Evolutionary conservation across 2,888 invertebrate genomes (phyloP), one percentile per base, ranked within the genome.

Genomic region (Emmelina monodactyla): DNA sequence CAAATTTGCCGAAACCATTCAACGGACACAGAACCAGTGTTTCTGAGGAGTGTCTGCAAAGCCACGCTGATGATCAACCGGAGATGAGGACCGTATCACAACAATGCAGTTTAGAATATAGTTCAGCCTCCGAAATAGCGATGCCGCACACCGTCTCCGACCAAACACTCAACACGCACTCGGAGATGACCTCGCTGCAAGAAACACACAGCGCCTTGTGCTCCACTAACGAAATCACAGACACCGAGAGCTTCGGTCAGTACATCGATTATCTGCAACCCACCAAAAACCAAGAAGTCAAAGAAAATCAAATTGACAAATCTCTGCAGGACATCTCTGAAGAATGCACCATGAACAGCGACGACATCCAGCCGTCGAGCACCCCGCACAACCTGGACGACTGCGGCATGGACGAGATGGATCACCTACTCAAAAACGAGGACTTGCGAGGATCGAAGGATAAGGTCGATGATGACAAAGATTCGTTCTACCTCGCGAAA

Each of bases 81-180:
- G 78, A 78, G 42, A 82, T 87, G 80, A 69, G 86, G 14, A 87
- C 86, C 0, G 85, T 88, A 16, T 88, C 88, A 0, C 88, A 88
- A 46, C 88, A 88, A 44, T 88, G 88, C 47, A 88, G 87, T 38
- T 63, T 88, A 31, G 88, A 88, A 50, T 88, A 87, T 49, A 86
- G 85, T 42, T 87, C 88, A 0, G 83, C 84, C 0, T 81, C 82
- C 1, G 79, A 81, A 57, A 75, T 73, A 43, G 82, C 81, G 0
- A 67, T 82, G 58, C 82, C 82, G 0, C 71, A 80, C 42, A 76
- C 81, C 0, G 79, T 73, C 41, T 82, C 82, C 0, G 82, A 82
- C 28, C 79, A 78, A 53, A 80, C 79, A 0, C 41, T 81, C 11
- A 76, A 81, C 48, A 79, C 80, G 0, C 80, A 73, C 42, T 80